A percentile compares a stretch with the other conserved stretches of the same genome.
Evolutionary conservation across 2,113 vertebrate species (phyloP).

Genomic region (Ceuthmochares aereus): DNA sequence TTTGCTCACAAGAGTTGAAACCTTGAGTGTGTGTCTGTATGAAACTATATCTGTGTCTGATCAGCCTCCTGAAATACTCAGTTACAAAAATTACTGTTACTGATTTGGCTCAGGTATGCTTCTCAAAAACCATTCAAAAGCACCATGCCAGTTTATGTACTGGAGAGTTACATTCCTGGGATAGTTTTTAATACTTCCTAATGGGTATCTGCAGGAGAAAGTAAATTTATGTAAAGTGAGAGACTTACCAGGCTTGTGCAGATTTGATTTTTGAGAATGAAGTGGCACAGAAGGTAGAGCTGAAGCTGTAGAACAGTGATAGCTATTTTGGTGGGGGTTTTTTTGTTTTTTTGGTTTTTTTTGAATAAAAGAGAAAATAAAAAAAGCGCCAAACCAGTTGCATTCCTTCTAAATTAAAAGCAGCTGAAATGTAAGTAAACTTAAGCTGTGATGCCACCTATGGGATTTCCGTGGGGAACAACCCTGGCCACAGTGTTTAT

Average conservation of each 20-base stretch:
- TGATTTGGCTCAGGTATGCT: not conserved
- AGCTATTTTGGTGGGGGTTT: not conserved
- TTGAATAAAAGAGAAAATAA: not conserved
- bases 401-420: constrained; percentile 1
- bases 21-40: not conserved
- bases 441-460: not conserved
- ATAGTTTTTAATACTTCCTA: not conserved
- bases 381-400: not conserved
- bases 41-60: not conserved
- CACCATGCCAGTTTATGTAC: not conserved
- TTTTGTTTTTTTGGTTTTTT: not conserved
- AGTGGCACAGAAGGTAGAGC: not conserved
- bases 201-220: not conserved
- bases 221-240: not conserved
- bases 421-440: not conserved
- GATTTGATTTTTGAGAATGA: not conserved
- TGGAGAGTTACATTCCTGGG: not conserved
- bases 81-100: not conserved
- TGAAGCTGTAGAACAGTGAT: not conserved
- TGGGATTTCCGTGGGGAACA: not conserved
- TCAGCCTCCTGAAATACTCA: not conserved
- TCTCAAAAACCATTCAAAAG: not conserved
- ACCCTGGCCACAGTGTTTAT: not conserved
- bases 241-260: not conserved
- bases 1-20: not conserved